Conservation (phyloP, 2,797 vertebrate genomes). For the Heteromormyrus szaboi region DNA sequence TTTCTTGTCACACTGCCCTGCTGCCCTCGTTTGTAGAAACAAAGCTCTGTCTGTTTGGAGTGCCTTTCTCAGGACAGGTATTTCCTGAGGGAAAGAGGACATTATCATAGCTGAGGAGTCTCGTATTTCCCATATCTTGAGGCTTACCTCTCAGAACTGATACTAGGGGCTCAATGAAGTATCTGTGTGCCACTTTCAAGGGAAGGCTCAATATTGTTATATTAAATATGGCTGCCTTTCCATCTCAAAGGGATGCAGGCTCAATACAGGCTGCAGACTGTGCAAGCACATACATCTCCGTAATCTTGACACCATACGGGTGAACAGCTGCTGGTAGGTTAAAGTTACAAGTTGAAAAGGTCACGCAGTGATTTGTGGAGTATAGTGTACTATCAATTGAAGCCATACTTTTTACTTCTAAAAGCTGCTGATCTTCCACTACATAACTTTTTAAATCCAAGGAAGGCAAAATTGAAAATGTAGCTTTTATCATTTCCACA, state of each 20-base stretch:
- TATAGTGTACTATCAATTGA: neutral
- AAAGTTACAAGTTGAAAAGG: constrained; percentile 63
- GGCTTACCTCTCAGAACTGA: constrained; percentile 28
- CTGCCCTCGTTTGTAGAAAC: constrained; percentile 26
- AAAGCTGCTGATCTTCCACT: neutral
- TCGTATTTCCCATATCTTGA: constrained; percentile 31
- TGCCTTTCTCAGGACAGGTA: constrained; percentile 35
- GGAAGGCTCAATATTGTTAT: neutral
- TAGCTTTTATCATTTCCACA: neutral
- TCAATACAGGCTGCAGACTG: constrained; percentile 26
- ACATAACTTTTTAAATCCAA: neutral
- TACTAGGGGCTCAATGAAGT: constrained; percentile 33
- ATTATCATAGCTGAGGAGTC: constrained; percentile 26
- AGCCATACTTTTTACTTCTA: neutral
- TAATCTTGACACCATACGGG: constrained; percentile 54
- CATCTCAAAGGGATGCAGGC: constrained; percentile 25
- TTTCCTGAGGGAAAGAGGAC: constrained; percentile 44
- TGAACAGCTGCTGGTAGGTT: constrained; percentile 63
- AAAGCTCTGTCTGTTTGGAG: constrained; percentile 34
- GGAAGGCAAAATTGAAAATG: neutral
- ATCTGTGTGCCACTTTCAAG: constrained; percentile 22
- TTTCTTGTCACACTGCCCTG: constrained; percentile 38
- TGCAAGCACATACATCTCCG: constrained; percentile 10
- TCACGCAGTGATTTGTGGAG: constrained; percentile 35
- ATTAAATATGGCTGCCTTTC: constrained; percentile 36